Evolutionary conservation across 2,797 vertebrate species (phyloP).

Genomic region (Tiaroga cobitis): DNA sequence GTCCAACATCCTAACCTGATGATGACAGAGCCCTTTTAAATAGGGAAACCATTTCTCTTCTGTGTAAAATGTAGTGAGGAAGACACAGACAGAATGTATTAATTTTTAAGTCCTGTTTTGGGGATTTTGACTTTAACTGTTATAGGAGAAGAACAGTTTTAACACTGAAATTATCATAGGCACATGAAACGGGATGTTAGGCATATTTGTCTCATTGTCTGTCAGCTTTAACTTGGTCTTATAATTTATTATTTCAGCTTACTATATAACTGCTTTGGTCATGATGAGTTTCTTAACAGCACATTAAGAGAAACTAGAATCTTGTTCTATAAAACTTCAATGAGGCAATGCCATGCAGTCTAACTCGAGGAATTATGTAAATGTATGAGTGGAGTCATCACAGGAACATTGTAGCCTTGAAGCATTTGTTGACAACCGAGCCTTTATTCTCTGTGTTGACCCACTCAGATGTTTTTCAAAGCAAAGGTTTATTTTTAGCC

Average conservation of each 20-base stretch:
- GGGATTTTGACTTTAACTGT: constrained; percentile 34
- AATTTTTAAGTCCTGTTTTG: constrained; percentile 28
- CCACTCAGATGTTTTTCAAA: constrained; percentile 39
- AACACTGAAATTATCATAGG: constrained; percentile 37
- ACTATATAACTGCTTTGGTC: constrained; percentile 14
- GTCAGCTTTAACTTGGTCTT: constrained; percentile 23
- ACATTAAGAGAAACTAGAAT: constrained; percentile 10
- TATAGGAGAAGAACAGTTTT: constrained; percentile 29
- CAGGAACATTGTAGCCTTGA: not conserved
- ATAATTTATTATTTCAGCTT: constrained; percentile 31
- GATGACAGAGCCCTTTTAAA: constrained; percentile 27
- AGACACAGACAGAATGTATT: constrained; percentile 40
- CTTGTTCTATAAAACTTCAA: constrained; percentile 7
- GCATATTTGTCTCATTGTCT: constrained; percentile 26
- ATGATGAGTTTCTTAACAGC: constrained; percentile 1
- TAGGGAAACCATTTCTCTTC: constrained; percentile 27
- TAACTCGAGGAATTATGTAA: constrained; percentile 11
- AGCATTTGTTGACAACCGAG: constrained; percentile 4
- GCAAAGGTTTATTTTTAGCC: constrained; percentile 42
- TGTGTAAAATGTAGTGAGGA: constrained; percentile 19
- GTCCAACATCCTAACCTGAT: constrained; percentile 19
- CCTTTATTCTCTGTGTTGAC: constrained; percentile 11
- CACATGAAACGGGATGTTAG: constrained; percentile 25
- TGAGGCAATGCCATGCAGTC: not conserved
- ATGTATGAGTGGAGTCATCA: not conserved